A percentile compares a stretch with the other conserved stretches of the same genome.
Evolutionary conservation across 1,140 invertebrate genomes (phyloP).

Genomic region (Scaptomyza graminum): DNA sequence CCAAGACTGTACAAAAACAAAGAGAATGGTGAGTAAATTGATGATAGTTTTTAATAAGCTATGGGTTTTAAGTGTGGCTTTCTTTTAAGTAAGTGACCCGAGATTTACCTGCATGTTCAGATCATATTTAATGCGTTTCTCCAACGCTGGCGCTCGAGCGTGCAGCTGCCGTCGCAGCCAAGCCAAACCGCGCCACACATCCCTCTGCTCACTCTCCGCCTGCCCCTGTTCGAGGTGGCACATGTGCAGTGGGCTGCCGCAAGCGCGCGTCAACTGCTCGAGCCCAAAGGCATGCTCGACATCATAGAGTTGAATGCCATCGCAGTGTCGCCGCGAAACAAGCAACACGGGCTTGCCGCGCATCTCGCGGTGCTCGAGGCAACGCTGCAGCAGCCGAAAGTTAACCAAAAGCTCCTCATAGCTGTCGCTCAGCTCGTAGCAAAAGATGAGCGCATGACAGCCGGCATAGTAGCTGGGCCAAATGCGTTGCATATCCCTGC

Average conservation of each 20-base stretch:
- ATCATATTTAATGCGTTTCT: constrained; percentile 61
- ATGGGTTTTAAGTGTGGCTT: not conserved
- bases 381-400: constrained; percentile 46
- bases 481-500: constrained; percentile 72
- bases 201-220: not conserved
- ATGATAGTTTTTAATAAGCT: too few species aligned
- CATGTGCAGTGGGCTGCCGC: constrained; percentile 51
- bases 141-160: constrained; percentile 33
- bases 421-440: constrained; percentile 59
- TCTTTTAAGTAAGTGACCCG: not conserved
- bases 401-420: constrained; percentile 35
- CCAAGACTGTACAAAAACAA: constrained; percentile 45
- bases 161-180: constrained; percentile 63
- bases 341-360: constrained; percentile 67
- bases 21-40: not conserved
- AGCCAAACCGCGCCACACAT: constrained; percentile 40
- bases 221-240: constrained; percentile 46
- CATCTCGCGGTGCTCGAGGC: constrained; percentile 48
- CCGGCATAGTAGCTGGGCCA: constrained; percentile 71
- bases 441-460: constrained; percentile 68
- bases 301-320: constrained; percentile 73
- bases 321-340: constrained; percentile 57
- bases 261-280: constrained; percentile 51
- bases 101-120: constrained; percentile 69
- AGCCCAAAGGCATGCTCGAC: constrained; percentile 67